Conservation (phyloP, 2,797 vertebrate species). For the Mycteria americana region DNA sequence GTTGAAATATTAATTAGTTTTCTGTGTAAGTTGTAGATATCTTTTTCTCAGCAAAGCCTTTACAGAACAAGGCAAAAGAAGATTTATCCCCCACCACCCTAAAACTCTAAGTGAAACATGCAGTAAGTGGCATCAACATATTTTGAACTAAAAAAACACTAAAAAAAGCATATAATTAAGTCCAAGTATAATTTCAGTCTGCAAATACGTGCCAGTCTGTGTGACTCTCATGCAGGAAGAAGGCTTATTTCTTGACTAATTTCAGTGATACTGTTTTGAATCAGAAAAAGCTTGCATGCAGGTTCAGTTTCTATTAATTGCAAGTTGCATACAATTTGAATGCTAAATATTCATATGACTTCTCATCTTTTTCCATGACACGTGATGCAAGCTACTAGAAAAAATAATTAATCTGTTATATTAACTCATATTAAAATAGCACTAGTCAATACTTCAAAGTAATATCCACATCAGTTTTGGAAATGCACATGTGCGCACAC, state of each 20-base stretch:
- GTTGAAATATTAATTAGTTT: slow-evolving; percentile 43
- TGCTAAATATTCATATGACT: background rate
- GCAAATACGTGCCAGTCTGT: background rate
- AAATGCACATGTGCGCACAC: background rate
- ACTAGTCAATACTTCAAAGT: background rate
- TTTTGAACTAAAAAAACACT: background rate
- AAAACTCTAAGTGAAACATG: background rate
- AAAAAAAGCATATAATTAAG: background rate
- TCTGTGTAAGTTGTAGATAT: background rate
- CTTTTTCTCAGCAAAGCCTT: background rate
- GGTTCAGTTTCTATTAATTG: background rate
- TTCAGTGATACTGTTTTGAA: background rate
- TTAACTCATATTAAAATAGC: background rate
- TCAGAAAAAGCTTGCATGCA: background rate
- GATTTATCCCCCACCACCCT: background rate
- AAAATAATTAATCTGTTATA: background rate
- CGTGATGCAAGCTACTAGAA: background rate
- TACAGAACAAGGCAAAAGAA: background rate
- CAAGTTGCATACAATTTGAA: background rate
- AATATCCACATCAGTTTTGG: background rate
- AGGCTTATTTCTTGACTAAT: background rate
- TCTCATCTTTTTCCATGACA: background rate
- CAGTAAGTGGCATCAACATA: background rate
- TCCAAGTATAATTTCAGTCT: background rate
- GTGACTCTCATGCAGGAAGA: background rate